Evolutionary conservation across 1,140 invertebrate genomes (phyloP).

Genomic region (Drosophila bocki): DNA sequence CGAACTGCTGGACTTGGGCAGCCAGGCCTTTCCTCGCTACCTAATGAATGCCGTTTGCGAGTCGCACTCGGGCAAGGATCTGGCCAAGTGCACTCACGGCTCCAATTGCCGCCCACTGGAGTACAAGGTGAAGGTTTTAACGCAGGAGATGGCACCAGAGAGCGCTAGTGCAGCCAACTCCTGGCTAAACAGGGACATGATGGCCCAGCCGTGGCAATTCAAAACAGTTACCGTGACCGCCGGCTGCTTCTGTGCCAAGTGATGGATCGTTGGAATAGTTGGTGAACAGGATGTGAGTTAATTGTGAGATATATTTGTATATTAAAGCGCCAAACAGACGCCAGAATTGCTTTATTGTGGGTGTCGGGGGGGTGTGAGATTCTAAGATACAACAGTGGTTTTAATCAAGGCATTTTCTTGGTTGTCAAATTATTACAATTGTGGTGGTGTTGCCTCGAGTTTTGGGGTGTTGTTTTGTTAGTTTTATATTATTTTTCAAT

Average conservation of each 20-base stretch:
- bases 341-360: constrained; percentile 53
- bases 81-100: constrained; percentile 70
- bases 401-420: neutral
- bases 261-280: constrained; percentile 6
- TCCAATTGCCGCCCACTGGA: constrained; percentile 76
- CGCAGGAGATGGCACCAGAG: constrained; percentile 15
- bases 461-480: neutral
- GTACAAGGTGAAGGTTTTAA: constrained; percentile 78
- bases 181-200: constrained; percentile 57
- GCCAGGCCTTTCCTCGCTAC: constrained; percentile 71
- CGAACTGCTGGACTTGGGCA: constrained; percentile 71
- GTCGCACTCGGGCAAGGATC: constrained; percentile 38
- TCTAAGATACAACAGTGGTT: constrained; percentile 2
- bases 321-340: constrained; percentile 52
- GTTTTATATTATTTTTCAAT: neutral
- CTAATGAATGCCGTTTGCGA: constrained; percentile 79
- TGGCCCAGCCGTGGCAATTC: constrained; percentile 65
- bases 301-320: constrained; percentile 36
- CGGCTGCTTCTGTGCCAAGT: constrained; percentile 81
- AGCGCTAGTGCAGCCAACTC: constrained; percentile 2
- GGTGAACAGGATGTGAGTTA: neutral
- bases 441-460: neutral
- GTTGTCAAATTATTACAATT: too few relatives aligned
- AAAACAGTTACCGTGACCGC: constrained; percentile 76
- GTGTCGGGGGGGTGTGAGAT: constrained; percentile 1